These are phyloP conservation scores for Centropus bengalensis DNA, from an alignment of 2,113 vertebrate genomes.

Conservation along the genomic window DNA sequence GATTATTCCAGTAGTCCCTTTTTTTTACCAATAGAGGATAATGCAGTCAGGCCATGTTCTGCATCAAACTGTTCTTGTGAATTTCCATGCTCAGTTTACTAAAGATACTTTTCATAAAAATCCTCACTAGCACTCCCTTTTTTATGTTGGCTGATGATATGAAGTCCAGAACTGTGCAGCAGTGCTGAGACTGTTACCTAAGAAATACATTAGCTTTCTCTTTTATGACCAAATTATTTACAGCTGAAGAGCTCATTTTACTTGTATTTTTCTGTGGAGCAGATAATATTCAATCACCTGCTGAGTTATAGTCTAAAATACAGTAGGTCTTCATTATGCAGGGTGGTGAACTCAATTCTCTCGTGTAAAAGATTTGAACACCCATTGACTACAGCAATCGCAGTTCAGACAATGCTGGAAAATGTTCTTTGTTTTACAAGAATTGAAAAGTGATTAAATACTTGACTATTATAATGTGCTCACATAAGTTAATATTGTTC, in stretches of 20 bases:
- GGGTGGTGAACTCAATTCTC: slow-evolving; percentile 48
- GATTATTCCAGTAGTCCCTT: neutral
- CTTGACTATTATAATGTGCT: slow-evolving; percentile 50
- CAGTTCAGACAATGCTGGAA: slow-evolving; percentile 17
- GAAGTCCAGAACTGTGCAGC: neutral
- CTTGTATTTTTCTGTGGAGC: slow-evolving; percentile 41
- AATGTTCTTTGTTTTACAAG: slow-evolving; percentile 54
- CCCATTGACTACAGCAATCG: neutral
- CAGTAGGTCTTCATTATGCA: slow-evolving; percentile 39
- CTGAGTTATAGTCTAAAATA: slow-evolving; percentile 30
- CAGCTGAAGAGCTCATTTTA: slow-evolving; percentile 39
- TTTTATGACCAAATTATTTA: slow-evolving; percentile 41
- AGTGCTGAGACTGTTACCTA: neutral
- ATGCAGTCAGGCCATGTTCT: neutral
- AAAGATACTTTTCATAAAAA: neutral
- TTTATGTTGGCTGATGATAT: neutral
- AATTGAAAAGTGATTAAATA: slow-evolving; percentile 57
- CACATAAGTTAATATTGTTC: neutral
- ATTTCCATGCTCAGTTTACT: neutral
- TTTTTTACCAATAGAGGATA: neutral
- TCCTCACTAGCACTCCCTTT: neutral
- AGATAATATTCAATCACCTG: slow-evolving; percentile 40
- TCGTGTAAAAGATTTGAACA: neutral
- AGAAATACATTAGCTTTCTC: slow-evolving; percentile 20
- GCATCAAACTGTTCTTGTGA: neutral